Conservation (phyloP, 1,140 invertebrate species). For the Marisa cornuarietis region DNA sequence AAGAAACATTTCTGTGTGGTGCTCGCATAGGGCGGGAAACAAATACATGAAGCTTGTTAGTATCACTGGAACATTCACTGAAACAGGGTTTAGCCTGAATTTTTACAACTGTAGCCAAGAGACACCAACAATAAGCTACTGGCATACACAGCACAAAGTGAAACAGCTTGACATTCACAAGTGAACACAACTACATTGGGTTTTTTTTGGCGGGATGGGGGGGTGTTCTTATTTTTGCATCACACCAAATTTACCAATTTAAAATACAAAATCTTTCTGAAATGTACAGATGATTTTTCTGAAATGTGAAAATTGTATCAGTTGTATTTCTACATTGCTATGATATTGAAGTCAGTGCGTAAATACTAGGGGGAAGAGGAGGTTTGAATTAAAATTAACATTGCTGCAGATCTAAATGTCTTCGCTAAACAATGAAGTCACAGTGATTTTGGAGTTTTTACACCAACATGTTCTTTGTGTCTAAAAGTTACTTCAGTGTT, state of each 20-base stretch:
- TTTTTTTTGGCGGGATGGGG: no score
- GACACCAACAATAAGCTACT: not conserved
- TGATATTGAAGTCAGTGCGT: no score
- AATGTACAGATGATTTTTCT: not conserved
- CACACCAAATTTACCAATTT: not conserved
- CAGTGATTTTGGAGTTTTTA: no score
- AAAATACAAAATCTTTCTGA: not conserved
- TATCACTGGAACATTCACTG: slow-evolving; percentile 32
- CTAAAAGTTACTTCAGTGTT: no score
- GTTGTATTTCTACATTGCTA: no score
- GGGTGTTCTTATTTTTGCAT: no score
- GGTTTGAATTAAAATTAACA: no score
- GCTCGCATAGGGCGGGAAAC: slow-evolving; percentile 46
- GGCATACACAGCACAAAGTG: not conserved
- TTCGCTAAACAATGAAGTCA: no score
- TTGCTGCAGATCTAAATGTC: no score
- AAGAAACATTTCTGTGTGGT: slow-evolving; percentile 44
- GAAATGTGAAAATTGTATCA: no score
- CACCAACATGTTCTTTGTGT: no score
- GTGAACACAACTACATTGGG: not conserved
- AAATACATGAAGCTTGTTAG: slow-evolving; percentile 42
- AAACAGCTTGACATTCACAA: not conserved
- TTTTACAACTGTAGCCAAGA: not conserved
- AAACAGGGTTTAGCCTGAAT: not conserved
- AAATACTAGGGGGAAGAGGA: no score